These are phyloP conservation scores for Eulimnadia texana DNA, from an alignment of 1,140 invertebrate genomes.

Conservation along the genomic window DNA sequence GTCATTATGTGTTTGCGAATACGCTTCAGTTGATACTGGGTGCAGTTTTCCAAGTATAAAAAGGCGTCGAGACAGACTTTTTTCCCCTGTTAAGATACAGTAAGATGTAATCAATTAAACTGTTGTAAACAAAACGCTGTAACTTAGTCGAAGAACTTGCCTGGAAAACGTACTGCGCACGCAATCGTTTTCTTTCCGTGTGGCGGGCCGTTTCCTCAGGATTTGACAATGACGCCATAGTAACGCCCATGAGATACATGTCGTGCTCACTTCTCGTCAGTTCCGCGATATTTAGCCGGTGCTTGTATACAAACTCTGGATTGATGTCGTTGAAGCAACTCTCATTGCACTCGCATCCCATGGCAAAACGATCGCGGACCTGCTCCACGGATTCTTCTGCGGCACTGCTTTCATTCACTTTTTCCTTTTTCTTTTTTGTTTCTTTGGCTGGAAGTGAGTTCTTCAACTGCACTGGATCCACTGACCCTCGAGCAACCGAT, in stretches of 20 bases:
- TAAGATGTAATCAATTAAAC: background rate
- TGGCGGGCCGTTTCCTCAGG: constrained; percentile 53
- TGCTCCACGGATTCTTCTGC: constrained; percentile 41
- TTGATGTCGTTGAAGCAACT: constrained; percentile 55
- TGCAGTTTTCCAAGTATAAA: constrained; percentile 62
- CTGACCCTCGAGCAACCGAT: background rate
- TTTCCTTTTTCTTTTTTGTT: constrained; percentile 14
- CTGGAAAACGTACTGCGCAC: constrained; percentile 53
- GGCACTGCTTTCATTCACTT: constrained; percentile 22
- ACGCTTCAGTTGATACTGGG: constrained; percentile 58
- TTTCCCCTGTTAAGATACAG: constrained; percentile 31
- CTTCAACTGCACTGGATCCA: background rate
- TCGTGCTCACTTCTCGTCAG: constrained; percentile 52
- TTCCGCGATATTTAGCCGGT: constrained; percentile 59
- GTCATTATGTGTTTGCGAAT: constrained; percentile 61
- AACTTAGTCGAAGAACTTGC: background rate
- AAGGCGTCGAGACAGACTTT: constrained; percentile 62
- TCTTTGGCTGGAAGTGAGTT: background rate
- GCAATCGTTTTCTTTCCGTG: constrained; percentile 50
- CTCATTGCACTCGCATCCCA: constrained; percentile 56
- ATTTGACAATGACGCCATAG: constrained; percentile 59
- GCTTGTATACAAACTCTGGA: constrained; percentile 54
- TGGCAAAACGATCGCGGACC: constrained; percentile 48
- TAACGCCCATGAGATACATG: constrained; percentile 64
- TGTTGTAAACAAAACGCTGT: background rate